Percentiles rank a stretch among this genome's conserved stretches.
Evolutionary conservation across 2,888 invertebrate genomes (phyloP).

Genomic region (Nebria brevicollis): DNA sequence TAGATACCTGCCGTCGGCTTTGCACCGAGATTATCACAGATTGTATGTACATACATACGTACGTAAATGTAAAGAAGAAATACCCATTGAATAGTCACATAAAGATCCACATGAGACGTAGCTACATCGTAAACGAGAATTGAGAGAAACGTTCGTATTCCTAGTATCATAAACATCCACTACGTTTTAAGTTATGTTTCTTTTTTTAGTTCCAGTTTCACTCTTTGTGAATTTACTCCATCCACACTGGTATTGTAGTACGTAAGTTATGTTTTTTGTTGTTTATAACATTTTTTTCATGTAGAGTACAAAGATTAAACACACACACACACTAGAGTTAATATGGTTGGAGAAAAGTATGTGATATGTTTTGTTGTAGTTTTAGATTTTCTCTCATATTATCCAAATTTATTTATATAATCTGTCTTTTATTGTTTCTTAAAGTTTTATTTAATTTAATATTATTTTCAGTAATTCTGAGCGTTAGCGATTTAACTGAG

Average conservation of each 20-base stretch:
- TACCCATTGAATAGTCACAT: conserved; percentile 14
- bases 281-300: neutral
- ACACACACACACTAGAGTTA: neutral
- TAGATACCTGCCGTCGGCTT: neutral
- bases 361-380: no score
- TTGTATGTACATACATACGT: neutral
- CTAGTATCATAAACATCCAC: neutral
- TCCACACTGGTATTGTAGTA: neutral
- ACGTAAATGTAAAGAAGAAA: conserved; percentile 4
- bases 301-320: neutral
- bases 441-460: no score
- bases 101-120: conserved; percentile 9
- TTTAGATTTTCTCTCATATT: no score
- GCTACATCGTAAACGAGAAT: conserved; percentile 19
- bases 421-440: no score
- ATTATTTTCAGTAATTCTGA: no score
- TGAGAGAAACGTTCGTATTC: conserved; percentile 5
- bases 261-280: neutral
- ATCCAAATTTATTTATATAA: no score
- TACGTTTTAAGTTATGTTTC: neutral
- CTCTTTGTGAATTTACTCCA: neutral
- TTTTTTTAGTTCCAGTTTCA: neutral
- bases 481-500: no score
- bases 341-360: neutral
- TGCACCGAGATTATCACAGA: conserved; percentile 7